Base-by-base conservation (phyloP, 2,888 invertebrate species). In the Caenorhabditis imperialis region DNA sequence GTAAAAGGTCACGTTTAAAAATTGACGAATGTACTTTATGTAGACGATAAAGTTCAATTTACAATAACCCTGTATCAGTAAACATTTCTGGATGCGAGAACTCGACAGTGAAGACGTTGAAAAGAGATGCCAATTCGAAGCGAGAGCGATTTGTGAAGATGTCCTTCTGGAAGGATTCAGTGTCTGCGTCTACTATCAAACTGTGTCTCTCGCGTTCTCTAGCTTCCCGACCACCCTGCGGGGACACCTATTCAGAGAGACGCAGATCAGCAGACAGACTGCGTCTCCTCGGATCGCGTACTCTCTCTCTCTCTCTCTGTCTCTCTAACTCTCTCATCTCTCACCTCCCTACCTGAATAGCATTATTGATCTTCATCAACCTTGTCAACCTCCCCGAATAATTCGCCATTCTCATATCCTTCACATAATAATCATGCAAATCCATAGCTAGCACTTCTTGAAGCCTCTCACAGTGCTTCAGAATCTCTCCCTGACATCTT, bases 351-450 rank as follows among this genome's bases (percentile, higher is more conserved):
- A 73, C 75, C 60, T 77, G 73, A 2, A 77, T 60, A 27, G 71
- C 58, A 57, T 77, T 74, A 20, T 77, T 72, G 18, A 77, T 47
- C 5, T 54, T 51, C 79, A 79, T 77, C 18, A 79, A 20, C 27
- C 72, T 71, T 18, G 58, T 71, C 14, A 79, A 45, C 51, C 79
- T 27, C 6, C 53, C 35, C 0, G 69, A 60, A 25, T 79, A 79
- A 25, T 71, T 60, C 6, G 54, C 23, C 20, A 30, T 35, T 14
- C 42, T 47, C 30, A 51, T 16, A 0, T 71, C 61, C 18, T 58
- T 30, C n/a, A 47, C 27, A 44, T 70, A 70, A n/a, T 61, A 70
- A 16, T 61, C 37, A 20, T 70, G 70, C 7, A 70, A 10, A 30
- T 70, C 70, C 22, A 45, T 45, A 1, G 61, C 57, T 12, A 70